phyloP scores from a whole-genome alignment of 2,888 invertebrate species.

The Anaspis maculata region DNA sequence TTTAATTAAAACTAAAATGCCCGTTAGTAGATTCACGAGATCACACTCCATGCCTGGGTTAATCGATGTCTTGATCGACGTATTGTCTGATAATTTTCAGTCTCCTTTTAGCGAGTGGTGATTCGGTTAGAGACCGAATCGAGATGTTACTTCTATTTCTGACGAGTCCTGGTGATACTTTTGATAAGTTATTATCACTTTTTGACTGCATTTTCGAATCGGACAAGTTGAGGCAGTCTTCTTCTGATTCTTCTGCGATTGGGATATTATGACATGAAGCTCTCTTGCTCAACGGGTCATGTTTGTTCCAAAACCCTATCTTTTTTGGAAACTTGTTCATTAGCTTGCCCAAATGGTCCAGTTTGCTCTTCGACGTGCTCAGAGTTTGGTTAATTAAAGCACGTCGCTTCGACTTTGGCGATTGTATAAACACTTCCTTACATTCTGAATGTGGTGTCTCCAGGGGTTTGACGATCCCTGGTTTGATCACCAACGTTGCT shows the following conservation, averaged over 20 bases:
- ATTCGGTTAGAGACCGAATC: constrained; percentile 22
- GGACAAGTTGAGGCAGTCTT: constrained; percentile 10
- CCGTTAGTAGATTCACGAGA: too few species aligned
- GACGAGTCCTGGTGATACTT: constrained; percentile 9
- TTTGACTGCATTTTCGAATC: constrained; percentile 27
- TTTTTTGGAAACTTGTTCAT: constrained; percentile 47
- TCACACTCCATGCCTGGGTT: too few species aligned
- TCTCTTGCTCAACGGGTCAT: constrained; percentile 31
- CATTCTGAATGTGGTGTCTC: constrained; percentile 19
- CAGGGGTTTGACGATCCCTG: constrained; percentile 38
- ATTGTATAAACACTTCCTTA: constrained; percentile 32
- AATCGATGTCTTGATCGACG: constrained; percentile 28
- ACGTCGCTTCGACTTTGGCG: constrained; percentile 31
- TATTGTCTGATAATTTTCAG: constrained; percentile 28
- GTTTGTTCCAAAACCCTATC: constrained; percentile 50
- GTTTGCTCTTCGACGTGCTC: constrained; percentile 13
- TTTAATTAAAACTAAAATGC: too few species aligned
- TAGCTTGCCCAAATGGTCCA: constrained; percentile 29
- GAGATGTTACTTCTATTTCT: constrained; percentile 19
- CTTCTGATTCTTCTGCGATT: too few species aligned
- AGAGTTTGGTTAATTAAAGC: constrained; percentile 12
- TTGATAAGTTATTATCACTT: constrained; percentile 28
- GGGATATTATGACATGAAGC: constrained; percentile 33
- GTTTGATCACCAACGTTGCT: constrained; percentile 45
- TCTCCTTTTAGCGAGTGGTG: constrained; percentile 25